phyloP scores from a whole-genome alignment of 2,797 vertebrate genomes.

The Cirrhinus mrigala region DNA sequence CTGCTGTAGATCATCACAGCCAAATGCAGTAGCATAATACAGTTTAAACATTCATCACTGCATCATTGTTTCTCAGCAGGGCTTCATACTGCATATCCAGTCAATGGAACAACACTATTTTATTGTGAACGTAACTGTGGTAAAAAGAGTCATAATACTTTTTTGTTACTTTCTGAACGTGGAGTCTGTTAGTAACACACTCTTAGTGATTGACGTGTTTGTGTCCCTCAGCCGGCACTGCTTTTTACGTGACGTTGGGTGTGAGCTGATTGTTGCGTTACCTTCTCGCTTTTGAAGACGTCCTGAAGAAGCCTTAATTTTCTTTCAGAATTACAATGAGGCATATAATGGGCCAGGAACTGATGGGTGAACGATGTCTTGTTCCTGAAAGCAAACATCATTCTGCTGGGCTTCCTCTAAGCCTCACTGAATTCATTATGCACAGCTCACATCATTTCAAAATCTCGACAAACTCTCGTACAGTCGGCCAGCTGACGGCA shows the following conservation, averaged over 20 bases:
- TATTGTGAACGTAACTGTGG: neutral
- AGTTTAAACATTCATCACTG: neutral
- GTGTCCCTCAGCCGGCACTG: neutral
- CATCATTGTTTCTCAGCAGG: neutral
- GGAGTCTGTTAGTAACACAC: neutral
- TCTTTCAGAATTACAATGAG: constrained; percentile 4
- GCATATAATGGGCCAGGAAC: constrained; percentile 8
- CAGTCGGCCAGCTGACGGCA: constrained; percentile 48
- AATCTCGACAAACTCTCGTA: constrained; percentile 50
- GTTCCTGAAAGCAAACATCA: constrained; percentile 53
- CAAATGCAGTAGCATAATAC: neutral
- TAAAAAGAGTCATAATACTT: neutral
- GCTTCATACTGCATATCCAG: neutral
- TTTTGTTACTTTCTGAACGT: neutral
- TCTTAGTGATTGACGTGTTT: neutral
- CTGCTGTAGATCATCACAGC: too few species aligned
- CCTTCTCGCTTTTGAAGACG: neutral
- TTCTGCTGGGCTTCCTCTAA: constrained; percentile 59
- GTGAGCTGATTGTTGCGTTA: neutral
- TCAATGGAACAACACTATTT: neutral
- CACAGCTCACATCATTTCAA: constrained; percentile 52
- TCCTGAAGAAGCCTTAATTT: neutral
- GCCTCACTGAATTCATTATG: constrained; percentile 53
- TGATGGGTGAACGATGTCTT: constrained; percentile 15
- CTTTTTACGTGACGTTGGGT: neutral